Evolutionary conservation across 2,888 invertebrate genomes (phyloP).

Genomic region (Acrobasis suavella): DNA sequence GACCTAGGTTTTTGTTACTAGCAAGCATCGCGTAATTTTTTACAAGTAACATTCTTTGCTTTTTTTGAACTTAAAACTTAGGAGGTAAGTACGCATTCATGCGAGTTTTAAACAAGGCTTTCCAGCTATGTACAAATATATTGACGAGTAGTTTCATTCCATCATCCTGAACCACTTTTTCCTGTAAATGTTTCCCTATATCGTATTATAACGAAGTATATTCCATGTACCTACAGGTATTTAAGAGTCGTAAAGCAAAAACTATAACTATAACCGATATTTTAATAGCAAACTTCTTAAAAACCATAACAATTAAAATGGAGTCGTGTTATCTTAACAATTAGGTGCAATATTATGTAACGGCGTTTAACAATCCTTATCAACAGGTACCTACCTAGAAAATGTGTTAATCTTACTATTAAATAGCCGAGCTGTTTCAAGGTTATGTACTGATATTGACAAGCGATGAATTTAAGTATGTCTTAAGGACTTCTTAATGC

Average conservation of each 20-base stretch:
- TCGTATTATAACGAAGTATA: no score
- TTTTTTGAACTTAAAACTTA: no score
- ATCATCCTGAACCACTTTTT: no score
- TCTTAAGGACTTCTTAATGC: no score
- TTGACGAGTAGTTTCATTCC: no score
- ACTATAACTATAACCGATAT: not conserved
- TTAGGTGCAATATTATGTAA: not conserved
- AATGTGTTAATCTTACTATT: not conserved
- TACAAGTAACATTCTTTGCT: not conserved
- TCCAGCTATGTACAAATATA: no score
- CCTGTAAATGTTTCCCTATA: no score
- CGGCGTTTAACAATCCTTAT: not conserved
- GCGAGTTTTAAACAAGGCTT: no score
- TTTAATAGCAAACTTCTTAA: not conserved
- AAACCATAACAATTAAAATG: not conserved
- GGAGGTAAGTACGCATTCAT: no score
- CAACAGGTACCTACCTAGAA: not conserved
- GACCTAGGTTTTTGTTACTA: not conserved
- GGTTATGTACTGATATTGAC: not conserved
- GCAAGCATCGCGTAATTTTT: not conserved
- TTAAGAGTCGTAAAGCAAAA: not conserved
- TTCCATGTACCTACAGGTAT: not conserved
- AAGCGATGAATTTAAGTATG: not conserved
- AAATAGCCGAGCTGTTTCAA: not conserved
- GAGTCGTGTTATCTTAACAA: not conserved